Percentiles rank a stretch among this genome's conserved stretches.
Evolutionary conservation across 2,888 invertebrate species (phyloP).

Genomic region (Lochmaea capreae): DNA sequence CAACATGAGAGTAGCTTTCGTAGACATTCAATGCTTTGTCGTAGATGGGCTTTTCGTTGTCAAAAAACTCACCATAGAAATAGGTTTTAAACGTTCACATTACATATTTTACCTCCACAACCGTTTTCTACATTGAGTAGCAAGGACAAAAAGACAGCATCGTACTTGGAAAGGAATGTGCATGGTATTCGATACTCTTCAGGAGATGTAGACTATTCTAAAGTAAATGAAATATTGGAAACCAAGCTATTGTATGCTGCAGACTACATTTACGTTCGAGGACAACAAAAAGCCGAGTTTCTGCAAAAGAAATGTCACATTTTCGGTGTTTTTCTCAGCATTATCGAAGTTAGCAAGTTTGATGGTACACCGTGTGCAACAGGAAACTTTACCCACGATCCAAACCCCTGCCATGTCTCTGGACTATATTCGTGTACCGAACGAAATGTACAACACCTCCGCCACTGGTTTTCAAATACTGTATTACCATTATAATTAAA

Average conservation of each 20-base stretch:
- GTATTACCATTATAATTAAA: too few species aligned
- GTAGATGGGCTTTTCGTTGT: background rate
- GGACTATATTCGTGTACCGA: too few species aligned
- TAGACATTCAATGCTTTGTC: too few species aligned
- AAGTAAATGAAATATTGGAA: slow-evolving; percentile 1
- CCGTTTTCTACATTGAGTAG: background rate
- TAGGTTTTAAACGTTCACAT: background rate
- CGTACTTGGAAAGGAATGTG: slow-evolving; percentile 7
- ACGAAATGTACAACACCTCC: too few species aligned
- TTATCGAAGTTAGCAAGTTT: slow-evolving; percentile 11
- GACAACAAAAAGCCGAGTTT: slow-evolving; percentile 7
- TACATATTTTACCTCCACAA: slow-evolving; percentile 1
- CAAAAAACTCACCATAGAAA: background rate
- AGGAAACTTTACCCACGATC: too few species aligned
- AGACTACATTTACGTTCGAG: slow-evolving; percentile 9
- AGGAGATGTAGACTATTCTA: background rate
- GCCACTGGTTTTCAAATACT: too few species aligned
- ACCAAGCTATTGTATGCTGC: too few species aligned
- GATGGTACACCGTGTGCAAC: slow-evolving; percentile 5
- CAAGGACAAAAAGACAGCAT: background rate
- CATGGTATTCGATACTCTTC: slow-evolving; percentile 4
- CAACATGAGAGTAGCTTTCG: too few species aligned
- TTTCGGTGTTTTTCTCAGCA: background rate
- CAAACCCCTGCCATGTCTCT: too few species aligned
- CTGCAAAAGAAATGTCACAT: background rate